Base-by-base conservation (phyloP, 2,888 invertebrate species). In the Sinhomidia bicolor region DNA sequence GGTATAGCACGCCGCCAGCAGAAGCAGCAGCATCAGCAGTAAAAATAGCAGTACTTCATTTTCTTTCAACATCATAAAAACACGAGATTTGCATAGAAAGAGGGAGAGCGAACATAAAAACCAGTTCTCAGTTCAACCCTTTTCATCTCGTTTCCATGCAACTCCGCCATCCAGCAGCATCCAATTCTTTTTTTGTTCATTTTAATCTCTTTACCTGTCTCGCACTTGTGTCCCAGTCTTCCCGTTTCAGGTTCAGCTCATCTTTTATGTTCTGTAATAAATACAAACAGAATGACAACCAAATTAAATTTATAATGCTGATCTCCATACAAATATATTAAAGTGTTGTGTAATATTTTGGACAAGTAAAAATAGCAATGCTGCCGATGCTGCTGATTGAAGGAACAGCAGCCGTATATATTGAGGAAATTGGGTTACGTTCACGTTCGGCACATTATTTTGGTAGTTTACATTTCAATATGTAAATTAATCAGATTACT, bases 141-240 rank as follows among this genome's bases (percentile, higher is more conserved):
- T 36, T 68, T 68, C 29, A 36, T 68, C 23, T 32, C n/a, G 3
- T 62, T 29, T 62, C 26, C n/a, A 12, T 47, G 10, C 5, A 14
- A 47, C 10, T 47, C 47, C 47, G 10, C 10, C 10, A n/a, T 47
- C 47, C 36, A 36, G 4, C 36, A 36, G 7, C 36, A 36, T 57
- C 26, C 14, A 62, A 14, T 4, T n/a, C 57, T 17, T 0, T 51
- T 51, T n/a, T 17, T 17, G 4, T 17, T 17, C 51, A 1, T 20
- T 41, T 10, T 9, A 41, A 47, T 47, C 44, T 32, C 32, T 90
- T 91, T 93, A 96, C 96, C 95, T 98, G 98, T 93, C 97, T 95
- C 85, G 97, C 97, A 90, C 97, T 97, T 90, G 96, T 96, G 93
- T 98, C 97, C 93, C 96, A 96, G 94, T 98, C 98, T 93, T 96